Evolutionary conservation across 2,888 invertebrate genomes (phyloP).

Genomic region (Tyria jacobaeae): DNA sequence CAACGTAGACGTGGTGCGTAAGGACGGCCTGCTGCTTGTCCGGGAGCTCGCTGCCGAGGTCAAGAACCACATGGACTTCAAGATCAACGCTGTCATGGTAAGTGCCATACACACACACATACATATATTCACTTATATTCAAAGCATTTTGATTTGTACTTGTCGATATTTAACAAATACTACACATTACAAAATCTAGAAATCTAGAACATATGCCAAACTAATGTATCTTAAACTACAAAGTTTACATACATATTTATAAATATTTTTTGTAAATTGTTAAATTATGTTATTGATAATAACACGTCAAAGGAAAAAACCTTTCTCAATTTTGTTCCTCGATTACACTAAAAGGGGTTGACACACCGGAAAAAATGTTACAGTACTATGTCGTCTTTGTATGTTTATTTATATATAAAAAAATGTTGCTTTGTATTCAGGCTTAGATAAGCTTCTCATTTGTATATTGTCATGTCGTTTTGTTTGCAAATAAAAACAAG

Average conservation of each 20-base stretch:
- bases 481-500: slow-evolving; percentile 47
- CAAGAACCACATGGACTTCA: slow-evolving; percentile 97
- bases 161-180: background rate
- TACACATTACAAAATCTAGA: background rate
- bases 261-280: no score
- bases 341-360: no score
- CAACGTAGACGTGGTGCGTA: slow-evolving; percentile 92
- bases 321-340: no score
- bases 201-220: background rate
- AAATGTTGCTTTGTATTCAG: slow-evolving; percentile 51
- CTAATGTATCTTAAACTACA: no score
- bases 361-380: no score
- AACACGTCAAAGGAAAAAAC: no score
- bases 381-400: no score
- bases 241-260: no score
- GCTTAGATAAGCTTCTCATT: slow-evolving; percentile 58
- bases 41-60: slow-evolving; percentile 96
- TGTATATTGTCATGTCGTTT: slow-evolving; percentile 53
- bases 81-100: slow-evolving; percentile 96
- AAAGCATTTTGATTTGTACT: background rate
- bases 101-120: slow-evolving; percentile 72
- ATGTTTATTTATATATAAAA: slow-evolving; percentile 20
- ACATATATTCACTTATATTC: background rate
- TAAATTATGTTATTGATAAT: no score
- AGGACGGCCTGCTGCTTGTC: slow-evolving; percentile 94